phyloP scores from a whole-genome alignment of 2,888 invertebrate species.

The Perizoma affinitatum region DNA sequence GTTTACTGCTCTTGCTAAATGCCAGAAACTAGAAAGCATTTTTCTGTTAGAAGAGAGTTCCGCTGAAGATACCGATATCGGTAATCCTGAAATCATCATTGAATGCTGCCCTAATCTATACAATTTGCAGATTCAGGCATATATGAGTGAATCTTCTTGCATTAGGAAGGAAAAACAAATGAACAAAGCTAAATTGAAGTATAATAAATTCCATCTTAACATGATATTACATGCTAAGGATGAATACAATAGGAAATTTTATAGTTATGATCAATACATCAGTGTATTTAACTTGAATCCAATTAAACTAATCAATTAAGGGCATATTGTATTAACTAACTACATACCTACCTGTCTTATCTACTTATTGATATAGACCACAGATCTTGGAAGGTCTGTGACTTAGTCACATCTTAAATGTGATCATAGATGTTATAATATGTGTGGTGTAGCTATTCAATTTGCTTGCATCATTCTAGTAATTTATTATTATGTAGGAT shows the following conservation, averaged over 20 bases:
- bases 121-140: constrained; percentile 54
- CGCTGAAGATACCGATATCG: constrained; percentile 44
- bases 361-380: constrained; percentile 3
- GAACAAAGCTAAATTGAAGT: constrained; percentile 50
- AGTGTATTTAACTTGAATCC: constrained; percentile 59
- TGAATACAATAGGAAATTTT: constrained; percentile 34
- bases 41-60: constrained; percentile 52
- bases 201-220: constrained; percentile 49
- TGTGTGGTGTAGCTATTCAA: too few relatives aligned
- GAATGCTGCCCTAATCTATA: constrained; percentile 61
- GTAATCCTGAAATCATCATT: constrained; percentile 54
- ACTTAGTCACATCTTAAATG: too few relatives aligned
- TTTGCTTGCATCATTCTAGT: constrained; percentile 10
- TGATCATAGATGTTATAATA: too few relatives aligned
- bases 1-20: constrained; percentile 59
- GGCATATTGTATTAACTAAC: neutral
- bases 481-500: neutral
- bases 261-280: constrained; percentile 57
- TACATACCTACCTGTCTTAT: neutral
- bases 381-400: too few relatives aligned
- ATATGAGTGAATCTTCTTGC: constrained; percentile 43
- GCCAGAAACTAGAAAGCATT: constrained; percentile 65
- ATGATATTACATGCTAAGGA: constrained; percentile 42
- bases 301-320: constrained; percentile 51
- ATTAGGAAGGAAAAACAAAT: constrained; percentile 47